Evolutionary conservation across 2,888 invertebrate genomes (phyloP).

Genomic region (Tenthredo distinguenda): DNA sequence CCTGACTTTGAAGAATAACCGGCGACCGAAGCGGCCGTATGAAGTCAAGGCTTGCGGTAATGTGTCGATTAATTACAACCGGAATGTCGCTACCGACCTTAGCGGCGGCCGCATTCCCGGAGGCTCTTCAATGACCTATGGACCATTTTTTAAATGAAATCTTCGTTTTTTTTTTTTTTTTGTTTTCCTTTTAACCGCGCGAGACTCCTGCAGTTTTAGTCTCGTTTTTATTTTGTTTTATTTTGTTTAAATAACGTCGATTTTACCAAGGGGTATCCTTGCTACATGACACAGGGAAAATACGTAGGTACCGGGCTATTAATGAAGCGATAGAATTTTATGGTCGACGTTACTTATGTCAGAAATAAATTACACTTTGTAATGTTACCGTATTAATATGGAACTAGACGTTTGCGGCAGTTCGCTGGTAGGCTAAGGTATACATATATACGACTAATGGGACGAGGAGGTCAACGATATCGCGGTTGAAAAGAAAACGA

Average conservation of each 20-base stretch:
- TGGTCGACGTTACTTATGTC: constrained; percentile 44
- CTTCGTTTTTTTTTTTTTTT: not conserved
- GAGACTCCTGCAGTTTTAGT: not conserved
- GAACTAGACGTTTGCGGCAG: constrained; percentile 36
- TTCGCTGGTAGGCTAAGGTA: not conserved
- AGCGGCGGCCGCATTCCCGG: constrained; percentile 53
- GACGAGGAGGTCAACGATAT: constrained; percentile 12
- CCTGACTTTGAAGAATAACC: constrained; percentile 39
- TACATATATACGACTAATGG: not conserved
- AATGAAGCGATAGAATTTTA: constrained; percentile 52
- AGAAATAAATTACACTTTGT: constrained; percentile 50
- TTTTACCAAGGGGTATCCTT: not conserved
- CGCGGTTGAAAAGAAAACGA: constrained; percentile 1
- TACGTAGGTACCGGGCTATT: constrained; percentile 11
- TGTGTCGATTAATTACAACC: constrained; percentile 62
- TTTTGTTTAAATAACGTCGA: not conserved
- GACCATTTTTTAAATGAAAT: not conserved
- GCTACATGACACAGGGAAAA: not conserved
- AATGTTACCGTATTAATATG: constrained; percentile 48
- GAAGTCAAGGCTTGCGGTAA: constrained; percentile 57
- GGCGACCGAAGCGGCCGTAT: not conserved
- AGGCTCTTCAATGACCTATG: constrained; percentile 38
- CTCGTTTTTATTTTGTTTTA: not conserved
- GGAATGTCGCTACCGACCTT: constrained; percentile 56
- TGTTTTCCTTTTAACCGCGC: not conserved